Evolutionary conservation across 2,888 invertebrate species (phyloP).

Genomic region (Steinernema hermaphroditum): DNA sequence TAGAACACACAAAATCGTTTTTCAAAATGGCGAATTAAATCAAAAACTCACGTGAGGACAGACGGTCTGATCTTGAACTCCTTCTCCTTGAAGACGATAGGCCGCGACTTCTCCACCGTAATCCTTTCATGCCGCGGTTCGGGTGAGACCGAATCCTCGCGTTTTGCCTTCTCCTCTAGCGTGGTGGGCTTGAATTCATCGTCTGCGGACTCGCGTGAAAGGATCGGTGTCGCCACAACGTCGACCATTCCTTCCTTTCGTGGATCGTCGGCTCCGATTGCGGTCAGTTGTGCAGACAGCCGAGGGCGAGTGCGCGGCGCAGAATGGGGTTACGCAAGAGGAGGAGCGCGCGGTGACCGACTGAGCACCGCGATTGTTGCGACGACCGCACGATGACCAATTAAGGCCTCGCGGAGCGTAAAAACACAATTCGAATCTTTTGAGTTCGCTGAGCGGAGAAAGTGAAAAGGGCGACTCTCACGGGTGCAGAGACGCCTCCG

Average conservation of each 20-base stretch:
- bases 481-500: no score
- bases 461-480: no score
- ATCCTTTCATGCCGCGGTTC: background rate
- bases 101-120: background rate
- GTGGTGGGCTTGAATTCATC: conserved; percentile 20
- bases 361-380: conserved; percentile 7
- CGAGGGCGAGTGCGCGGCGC: background rate
- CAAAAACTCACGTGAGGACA: conserved; percentile 50
- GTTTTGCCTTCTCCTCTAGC: background rate
- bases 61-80: conserved; percentile 52
- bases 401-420: background rate
- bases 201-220: background rate
- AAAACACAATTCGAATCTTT: no score
- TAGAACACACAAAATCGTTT: background rate
- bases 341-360: conserved; percentile 7
- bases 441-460: no score
- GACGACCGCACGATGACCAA: conserved; percentile 23
- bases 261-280: background rate
- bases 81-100: conserved; percentile 50
- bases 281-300: conserved; percentile 4
- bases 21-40: background rate
- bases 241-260: background rate
- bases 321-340: conserved; percentile 29
- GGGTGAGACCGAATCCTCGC: background rate
- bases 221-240: background rate